Evolutionary conservation across 2,888 invertebrate species (phyloP).

Genomic region (Dione juno): DNA sequence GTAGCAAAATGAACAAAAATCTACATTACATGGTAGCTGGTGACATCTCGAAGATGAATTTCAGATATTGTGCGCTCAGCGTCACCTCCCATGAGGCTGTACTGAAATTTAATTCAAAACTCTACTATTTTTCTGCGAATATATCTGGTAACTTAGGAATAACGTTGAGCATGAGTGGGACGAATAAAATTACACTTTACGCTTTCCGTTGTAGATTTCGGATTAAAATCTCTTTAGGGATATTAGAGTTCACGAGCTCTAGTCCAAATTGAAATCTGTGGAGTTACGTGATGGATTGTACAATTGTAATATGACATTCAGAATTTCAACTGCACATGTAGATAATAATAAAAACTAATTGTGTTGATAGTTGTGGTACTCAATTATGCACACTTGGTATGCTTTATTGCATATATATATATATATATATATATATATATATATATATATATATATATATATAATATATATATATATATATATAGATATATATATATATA

Average conservation of each 20-base stretch:
- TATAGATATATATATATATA: too few relatives aligned
- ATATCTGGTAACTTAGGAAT: slow-evolving; percentile 41
- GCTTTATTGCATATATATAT: too few relatives aligned
- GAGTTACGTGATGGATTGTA: slow-evolving; percentile 12
- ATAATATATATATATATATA: too few relatives aligned
- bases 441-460: too few relatives aligned
- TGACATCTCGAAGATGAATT: slow-evolving; percentile 54
- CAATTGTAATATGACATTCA: not conserved
- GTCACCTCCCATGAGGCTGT: slow-evolving; percentile 45
- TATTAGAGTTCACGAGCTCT: slow-evolving; percentile 41
- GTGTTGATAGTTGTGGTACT: not conserved
- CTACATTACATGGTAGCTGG: slow-evolving; percentile 13
- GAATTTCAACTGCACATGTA: not conserved
- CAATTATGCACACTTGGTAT: too few relatives aligned
- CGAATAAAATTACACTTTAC: slow-evolving; percentile 39
- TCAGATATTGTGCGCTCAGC: slow-evolving; percentile 46
- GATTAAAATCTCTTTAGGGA: slow-evolving; percentile 37
- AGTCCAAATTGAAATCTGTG: slow-evolving; percentile 39
- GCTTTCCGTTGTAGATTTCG: slow-evolving; percentile 31
- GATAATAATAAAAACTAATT: slow-evolving; percentile 8
- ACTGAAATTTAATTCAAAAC: slow-evolving; percentile 64
- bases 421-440: too few relatives aligned
- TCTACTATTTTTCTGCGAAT: slow-evolving; percentile 58
- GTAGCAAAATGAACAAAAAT: slow-evolving; percentile 1
- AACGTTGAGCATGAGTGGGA: slow-evolving; percentile 33